Evolutionary conservation across 2,113 vertebrate genomes (phyloP).

Genomic region (Hippocampus zosterae): DNA sequence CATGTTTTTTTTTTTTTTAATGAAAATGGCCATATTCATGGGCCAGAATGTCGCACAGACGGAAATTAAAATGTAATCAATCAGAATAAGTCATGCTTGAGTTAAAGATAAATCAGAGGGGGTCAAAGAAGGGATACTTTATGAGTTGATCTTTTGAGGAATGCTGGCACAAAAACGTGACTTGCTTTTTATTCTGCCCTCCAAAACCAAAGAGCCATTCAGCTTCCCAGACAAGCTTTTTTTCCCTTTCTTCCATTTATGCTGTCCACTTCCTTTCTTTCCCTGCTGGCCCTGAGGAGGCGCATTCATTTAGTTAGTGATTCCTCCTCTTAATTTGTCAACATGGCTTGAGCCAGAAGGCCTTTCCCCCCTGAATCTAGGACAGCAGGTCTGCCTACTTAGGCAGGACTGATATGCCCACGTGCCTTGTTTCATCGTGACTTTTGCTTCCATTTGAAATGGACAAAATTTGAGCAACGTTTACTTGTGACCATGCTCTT

Average conservation of each 20-base stretch:
- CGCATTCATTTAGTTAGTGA: constrained; percentile 14
- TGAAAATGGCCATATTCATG: neutral
- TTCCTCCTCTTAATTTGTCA: constrained; percentile 36
- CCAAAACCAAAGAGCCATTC: constrained; percentile 37
- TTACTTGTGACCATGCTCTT: neutral
- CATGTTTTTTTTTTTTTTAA: too few species aligned
- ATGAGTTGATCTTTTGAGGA: neutral
- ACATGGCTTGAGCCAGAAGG: constrained; percentile 36
- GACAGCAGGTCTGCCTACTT: constrained; percentile 22
- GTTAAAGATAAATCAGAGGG: constrained; percentile 3
- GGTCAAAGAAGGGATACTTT: neutral
- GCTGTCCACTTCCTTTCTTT: constrained; percentile 1
- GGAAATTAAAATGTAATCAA: neutral
- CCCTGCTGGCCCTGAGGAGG: constrained; percentile 24
- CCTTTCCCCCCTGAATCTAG: constrained; percentile 43
- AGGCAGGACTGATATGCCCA: neutral
- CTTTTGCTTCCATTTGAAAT: neutral
- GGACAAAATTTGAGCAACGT: neutral
- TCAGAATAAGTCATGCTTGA: neutral
- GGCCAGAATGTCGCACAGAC: neutral
- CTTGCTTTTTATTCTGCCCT: constrained; percentile 17
- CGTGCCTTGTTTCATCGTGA: neutral
- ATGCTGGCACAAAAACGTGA: constrained; percentile 43
- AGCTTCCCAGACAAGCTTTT: constrained; percentile 25
- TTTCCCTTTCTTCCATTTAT: neutral